Base-by-base conservation (phyloP, 2,888 invertebrate genomes). In the Ischnus inquisitorius region DNA sequence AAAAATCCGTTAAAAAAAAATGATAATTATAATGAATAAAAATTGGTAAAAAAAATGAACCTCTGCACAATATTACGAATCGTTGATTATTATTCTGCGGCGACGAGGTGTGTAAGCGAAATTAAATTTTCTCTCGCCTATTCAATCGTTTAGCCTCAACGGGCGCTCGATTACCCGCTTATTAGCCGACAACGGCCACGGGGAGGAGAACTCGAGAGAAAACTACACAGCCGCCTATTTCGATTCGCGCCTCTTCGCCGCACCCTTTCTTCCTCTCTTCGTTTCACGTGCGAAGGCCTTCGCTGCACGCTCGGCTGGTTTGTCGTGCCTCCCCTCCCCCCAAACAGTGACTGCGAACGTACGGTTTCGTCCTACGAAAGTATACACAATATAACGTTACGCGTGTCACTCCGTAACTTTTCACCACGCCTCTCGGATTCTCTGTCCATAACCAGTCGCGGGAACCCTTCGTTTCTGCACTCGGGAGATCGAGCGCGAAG, bases 141-240 rank as follows among this genome's bases (percentile, higher is more conserved):
- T 81, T 71, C 62, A 84, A 78, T 78, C 64, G 48, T 78, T 84
- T 69, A 71, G 71, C 34, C 74, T 34, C 81, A 69, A 78, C 80
- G 84, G 87, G 87, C 86, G 87, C 86, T 80, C 77, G 88, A 90
- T 88, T 91, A 91, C 91, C 91, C 88, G 89, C 90, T 90, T 91
- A 92, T 92, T 91, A 91, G 82, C 86, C 88, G 87, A 90, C 90
- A 92, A 91, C 89, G 89, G 88, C 76, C 82, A 84, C 82, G 81
- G 86, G 87, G 87, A 78, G 78, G 69, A 81, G 69, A 64, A 54
- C 39, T 64, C 60, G 34, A 34, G 34, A 34, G 34, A 34, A 34
- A 34, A 3, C 34, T 34, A 34, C 34, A 34, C 0, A 34, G 48
- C 48, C 78, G 65, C 76, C 68, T 79, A 81, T 87, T 88, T 84